Conservation (phyloP, 37 sponge, comb jelly and placozoan genomes). For the Amphimedon queenslandica region DNA sequence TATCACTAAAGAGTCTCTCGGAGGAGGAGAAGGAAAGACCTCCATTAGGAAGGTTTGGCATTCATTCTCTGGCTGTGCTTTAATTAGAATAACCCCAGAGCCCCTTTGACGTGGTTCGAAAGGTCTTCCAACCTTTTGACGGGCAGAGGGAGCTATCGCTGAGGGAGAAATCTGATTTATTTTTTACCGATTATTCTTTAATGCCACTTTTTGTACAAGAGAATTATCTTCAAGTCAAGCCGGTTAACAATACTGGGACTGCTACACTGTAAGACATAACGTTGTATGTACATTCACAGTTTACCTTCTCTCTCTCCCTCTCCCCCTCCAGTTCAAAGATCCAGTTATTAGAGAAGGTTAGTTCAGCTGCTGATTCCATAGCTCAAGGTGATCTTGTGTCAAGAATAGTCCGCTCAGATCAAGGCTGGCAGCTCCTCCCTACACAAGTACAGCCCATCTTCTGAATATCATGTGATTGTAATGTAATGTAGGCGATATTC, state of each 20-base stretch:
- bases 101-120: slow-evolving; percentile 86
- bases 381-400: slow-evolving; percentile 82
- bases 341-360: neutral
- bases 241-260: no score
- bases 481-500: slow-evolving; percentile 63
- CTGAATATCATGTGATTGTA: neutral
- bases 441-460: slow-evolving; percentile 40
- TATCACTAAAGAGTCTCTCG: no score
- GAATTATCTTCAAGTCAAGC: slow-evolving; percentile 76
- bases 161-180: slow-evolving; percentile 80
- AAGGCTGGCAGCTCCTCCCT: slow-evolving; percentile 77
- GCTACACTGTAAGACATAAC: no score
- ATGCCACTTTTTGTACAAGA: slow-evolving; percentile 95
- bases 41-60: no score
- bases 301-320: neutral
- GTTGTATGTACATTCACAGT: neutral
- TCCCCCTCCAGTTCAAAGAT: slow-evolving; percentile 25
- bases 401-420: slow-evolving; percentile 39
- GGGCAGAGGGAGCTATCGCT: slow-evolving; percentile 52
- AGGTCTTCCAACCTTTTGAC: slow-evolving; percentile 60
- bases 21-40: slow-evolving; percentile 58
- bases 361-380: slow-evolving; percentile 79
- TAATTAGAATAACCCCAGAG: slow-evolving; percentile 25
- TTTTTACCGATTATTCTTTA: slow-evolving; percentile 93
- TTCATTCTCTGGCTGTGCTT: neutral